phyloP scores from a whole-genome alignment of 2,888 invertebrate genomes.

The Elgonia sp. region DNA sequence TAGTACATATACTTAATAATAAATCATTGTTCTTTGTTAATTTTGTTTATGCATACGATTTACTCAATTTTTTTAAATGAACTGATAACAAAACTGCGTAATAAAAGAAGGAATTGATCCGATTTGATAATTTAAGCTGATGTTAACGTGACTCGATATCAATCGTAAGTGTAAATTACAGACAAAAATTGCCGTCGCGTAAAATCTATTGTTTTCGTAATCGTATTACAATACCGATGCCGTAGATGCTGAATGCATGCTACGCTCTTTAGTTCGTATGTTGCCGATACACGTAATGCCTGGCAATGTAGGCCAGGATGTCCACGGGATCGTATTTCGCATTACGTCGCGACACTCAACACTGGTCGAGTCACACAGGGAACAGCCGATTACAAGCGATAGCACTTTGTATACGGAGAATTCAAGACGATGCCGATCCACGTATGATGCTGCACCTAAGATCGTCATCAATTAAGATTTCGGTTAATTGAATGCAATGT shows the following conservation, averaged over 20 bases:
- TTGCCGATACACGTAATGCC: slow-evolving; percentile 80
- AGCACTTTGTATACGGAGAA: slow-evolving; percentile 82
- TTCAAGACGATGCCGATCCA: slow-evolving; percentile 65
- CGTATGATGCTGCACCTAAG: slow-evolving; percentile 68
- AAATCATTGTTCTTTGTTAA: too few relatives aligned
- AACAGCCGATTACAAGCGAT: slow-evolving; percentile 86
- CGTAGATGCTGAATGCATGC: slow-evolving; percentile 49
- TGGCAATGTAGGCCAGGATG: slow-evolving; percentile 86
- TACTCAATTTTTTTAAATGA: too few relatives aligned
- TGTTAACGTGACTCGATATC: slow-evolving; percentile 48
- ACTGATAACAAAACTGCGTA: slow-evolving; percentile 2
- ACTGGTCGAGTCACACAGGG: slow-evolving; percentile 84
- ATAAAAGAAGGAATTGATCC: not conserved
- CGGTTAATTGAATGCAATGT: slow-evolving; percentile 69
- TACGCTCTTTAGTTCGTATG: slow-evolving; percentile 48
- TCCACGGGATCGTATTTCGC: slow-evolving; percentile 86
- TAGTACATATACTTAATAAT: too few relatives aligned
- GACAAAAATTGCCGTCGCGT: slow-evolving; percentile 59
- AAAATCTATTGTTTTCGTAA: slow-evolving; percentile 69
- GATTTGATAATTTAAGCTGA: slow-evolving; percentile 50
- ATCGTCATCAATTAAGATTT: slow-evolving; percentile 63
- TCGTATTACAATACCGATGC: slow-evolving; percentile 68
- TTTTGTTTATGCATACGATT: too few relatives aligned
- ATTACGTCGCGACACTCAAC: slow-evolving; percentile 86
- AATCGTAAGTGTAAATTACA: slow-evolving; percentile 60